Base-by-base conservation (phyloP, 2,888 invertebrate genomes). In the Drosophila paracracens region DNA sequence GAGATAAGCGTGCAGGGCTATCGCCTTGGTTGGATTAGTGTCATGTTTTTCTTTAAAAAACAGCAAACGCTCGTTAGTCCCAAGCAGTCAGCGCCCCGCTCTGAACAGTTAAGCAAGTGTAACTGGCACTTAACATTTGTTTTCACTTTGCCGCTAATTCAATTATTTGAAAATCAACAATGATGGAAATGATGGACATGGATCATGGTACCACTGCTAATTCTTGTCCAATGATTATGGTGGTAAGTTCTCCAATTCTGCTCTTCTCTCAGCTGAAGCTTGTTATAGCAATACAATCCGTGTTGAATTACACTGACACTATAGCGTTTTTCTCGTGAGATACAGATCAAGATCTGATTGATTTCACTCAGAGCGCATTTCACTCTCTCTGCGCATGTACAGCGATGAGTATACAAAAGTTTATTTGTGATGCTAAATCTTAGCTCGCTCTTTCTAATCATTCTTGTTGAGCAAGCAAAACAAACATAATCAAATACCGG, bases 211-310 rank as follows among this genome's bases (percentile, higher is more conserved):
- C 71, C 5, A 40, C 63, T 4, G 50, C 71, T 33, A 75, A 77
- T 25, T 76, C 79, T 43, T 93, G 93, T 27, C 91, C 92, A 31
- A 93, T 93, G 93, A 92, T 92, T 35, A 93, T 93, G 93, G 86
- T 83, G 76, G 93, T 93, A 88, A 92, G 93, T 91, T 70, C 16
- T 36, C 21, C 58, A 62, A 71, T 35, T 40, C 40, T 46, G 8
- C 18, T 13, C 2, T 5, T 43, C 25, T 18, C 10, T 10, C 58
- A 50, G 11, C 21, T 29, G n/a, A n/a, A 35, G 18, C 25, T 69
- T 40, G 40, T 36, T 46, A 36, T 33, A 43, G 25, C 35, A 40
- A 11, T 29, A 27, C 4, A 48, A 31, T 64, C 16, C 4, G 16
- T 16, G 25, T 8, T 25, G 33, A 33, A 33, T 33, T 33, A 33